Evolutionary conservation across 30 jellyfish, hydroid and myxozoan genomes (phyloP), one percentile per base, ranked within the genome.

Genomic region (Sanderia malayensis): DNA sequence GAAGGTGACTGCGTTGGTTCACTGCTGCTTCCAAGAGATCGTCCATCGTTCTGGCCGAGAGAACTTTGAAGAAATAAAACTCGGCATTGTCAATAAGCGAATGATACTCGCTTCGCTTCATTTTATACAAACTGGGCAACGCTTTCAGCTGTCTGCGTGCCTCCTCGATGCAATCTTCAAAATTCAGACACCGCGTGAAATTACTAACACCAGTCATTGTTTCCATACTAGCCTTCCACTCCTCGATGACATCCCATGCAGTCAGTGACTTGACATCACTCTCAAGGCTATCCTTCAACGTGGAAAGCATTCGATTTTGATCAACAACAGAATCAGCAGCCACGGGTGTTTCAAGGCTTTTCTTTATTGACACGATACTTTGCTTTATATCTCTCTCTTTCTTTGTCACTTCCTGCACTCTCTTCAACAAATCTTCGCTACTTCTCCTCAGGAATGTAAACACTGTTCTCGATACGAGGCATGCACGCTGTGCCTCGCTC

Each of bases 211-310:
- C 87, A 10, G 95, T 83, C 7, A 61, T 29, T 8, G 73, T 58
- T 46, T 83, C 95, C 95, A 73, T 71, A 44, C 46, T 64, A 4
- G 61, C 46, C 1, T 8, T 8, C 95, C 95, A 83, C 20, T 49
- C 63, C 6, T 67, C 37, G 4, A 18, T 3, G 0, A 63, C 58
- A 6, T 23, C 44, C 7, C 31, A 17, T 1, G 76, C 81, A 3
- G 70, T 31, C 24, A 62, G 1, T 18, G 60, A 13, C 28, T 20
- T 41, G 44, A 2, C 2, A 7, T 58, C 80, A 7, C 25, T 44
- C 20, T 31, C 64, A 18, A 62, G 45, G 22, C 46, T 60, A 28
- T 21, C 28, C 60, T 19, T 30, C 62, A 71, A 28, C 24, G 94
- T 23, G 46, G 34, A 2, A 17, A 71, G 31, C 24, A 71, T 64